phyloP scores from a whole-genome alignment of 2,797 vertebrate genomes.

The Coluber constrictor region DNA sequence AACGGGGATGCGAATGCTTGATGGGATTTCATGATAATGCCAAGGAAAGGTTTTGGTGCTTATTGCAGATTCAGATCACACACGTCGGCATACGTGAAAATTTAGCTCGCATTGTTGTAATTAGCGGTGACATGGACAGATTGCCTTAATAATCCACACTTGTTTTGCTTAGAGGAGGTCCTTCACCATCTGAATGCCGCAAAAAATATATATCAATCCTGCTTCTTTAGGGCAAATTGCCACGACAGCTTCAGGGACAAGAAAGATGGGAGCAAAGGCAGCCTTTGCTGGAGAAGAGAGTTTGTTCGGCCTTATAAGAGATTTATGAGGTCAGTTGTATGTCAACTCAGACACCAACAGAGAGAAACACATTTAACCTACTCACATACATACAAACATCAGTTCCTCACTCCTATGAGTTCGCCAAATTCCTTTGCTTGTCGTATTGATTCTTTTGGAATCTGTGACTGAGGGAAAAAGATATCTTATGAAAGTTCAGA shows the following conservation, averaged over 20 bases:
- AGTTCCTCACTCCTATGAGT: background rate
- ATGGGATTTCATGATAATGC: slow-evolving; percentile 55
- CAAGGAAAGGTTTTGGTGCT: slow-evolving; percentile 55
- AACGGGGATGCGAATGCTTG: slow-evolving; percentile 40
- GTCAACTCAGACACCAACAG: slow-evolving; percentile 70
- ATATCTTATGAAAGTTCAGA: slow-evolving; percentile 23
- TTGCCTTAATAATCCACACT: slow-evolving; percentile 65
- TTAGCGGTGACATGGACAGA: slow-evolving; percentile 67
- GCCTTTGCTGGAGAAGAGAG: slow-evolving; percentile 66
- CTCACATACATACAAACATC: slow-evolving; percentile 10
- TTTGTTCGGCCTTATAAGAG: slow-evolving; percentile 77
- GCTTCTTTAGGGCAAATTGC: slow-evolving; percentile 70
- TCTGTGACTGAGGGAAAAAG: background rate
- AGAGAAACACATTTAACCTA: slow-evolving; percentile 66
- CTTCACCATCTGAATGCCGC: slow-evolving; percentile 71
- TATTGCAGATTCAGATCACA: slow-evolving; percentile 52
- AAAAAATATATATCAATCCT: slow-evolving; percentile 70
- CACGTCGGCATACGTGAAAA: slow-evolving; percentile 63
- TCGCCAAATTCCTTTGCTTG: slow-evolving; percentile 3
- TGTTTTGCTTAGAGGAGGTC: slow-evolving; percentile 50
- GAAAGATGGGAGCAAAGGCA: slow-evolving; percentile 63
- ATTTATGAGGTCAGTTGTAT: slow-evolving; percentile 73
- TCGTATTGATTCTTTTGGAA: slow-evolving; percentile 7
- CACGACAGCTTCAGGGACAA: slow-evolving; percentile 68
- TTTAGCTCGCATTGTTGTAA: slow-evolving; percentile 70